These are phyloP conservation scores for Dendrocopos noguchii DNA, from an alignment of 2,113 vertebrate genomes.

Conservation along the genomic window DNA sequence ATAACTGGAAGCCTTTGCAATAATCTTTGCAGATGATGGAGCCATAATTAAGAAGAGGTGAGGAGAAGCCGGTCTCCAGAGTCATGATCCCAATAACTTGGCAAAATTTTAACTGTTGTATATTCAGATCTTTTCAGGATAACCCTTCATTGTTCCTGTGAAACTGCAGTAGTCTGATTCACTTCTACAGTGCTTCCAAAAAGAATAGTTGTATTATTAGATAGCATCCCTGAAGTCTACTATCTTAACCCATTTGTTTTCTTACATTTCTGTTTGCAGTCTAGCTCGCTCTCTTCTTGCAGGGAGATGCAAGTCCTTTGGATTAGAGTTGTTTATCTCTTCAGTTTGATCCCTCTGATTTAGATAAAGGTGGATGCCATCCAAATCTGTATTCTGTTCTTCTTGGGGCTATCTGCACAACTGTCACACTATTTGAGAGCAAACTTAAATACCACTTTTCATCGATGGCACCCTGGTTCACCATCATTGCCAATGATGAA, in stretches of 20 bases:
- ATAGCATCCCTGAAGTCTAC: slow-evolving; percentile 12
- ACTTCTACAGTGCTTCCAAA: not conserved
- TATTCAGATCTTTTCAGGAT: not conserved
- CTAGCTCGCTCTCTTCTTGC: not conserved
- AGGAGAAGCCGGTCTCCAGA: not conserved
- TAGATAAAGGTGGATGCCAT: not conserved
- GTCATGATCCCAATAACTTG: not conserved
- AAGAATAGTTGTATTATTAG: not conserved
- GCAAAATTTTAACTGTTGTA: not conserved
- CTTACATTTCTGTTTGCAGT: not conserved
- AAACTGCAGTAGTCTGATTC: not conserved
- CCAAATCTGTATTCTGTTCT: not conserved
- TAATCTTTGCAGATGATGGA: not conserved
- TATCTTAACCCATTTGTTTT: slow-evolving; percentile 34
- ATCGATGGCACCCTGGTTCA: not conserved
- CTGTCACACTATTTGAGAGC: not conserved
- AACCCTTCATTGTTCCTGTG: not conserved
- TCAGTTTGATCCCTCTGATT: slow-evolving; percentile 22
- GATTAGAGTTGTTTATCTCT: slow-evolving; percentile 44
- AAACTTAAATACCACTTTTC: not conserved
- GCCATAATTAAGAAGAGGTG: not conserved
- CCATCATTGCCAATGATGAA: not conserved
- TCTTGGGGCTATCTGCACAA: not conserved
- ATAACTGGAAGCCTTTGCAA: not conserved
- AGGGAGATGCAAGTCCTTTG: not conserved